Evolutionary conservation across 1,140 invertebrate species (phyloP).

Genomic region (Microplitis mediator): DNA sequence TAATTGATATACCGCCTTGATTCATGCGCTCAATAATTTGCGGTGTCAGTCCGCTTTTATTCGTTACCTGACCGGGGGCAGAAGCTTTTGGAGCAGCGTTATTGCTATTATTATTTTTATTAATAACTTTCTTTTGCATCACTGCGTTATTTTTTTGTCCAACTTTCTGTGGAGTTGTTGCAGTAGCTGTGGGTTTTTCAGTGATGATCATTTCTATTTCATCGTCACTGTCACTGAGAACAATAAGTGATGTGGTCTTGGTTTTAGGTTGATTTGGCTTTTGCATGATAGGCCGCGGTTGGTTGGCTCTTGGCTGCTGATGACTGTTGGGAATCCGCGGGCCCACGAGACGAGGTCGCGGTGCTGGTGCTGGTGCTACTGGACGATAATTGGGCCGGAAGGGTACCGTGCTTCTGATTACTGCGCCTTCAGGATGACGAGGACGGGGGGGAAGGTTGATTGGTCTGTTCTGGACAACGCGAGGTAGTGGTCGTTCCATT

Average conservation of each 20-base stretch:
- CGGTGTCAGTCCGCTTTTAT: constrained; percentile 41
- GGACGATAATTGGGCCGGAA: constrained; percentile 2
- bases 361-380: background rate
- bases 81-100: constrained; percentile 36
- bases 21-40: constrained; percentile 54
- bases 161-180: constrained; percentile 3
- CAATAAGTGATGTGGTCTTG: constrained; percentile 53
- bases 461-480: constrained; percentile 11
- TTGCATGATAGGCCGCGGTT: background rate
- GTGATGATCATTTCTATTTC: constrained; percentile 59
- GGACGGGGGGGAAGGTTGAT: constrained; percentile 9
- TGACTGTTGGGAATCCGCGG: background rate
- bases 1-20: constrained; percentile 57
- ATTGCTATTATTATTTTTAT: constrained; percentile 16
- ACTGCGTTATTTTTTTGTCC: background rate
- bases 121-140: background rate
- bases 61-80: constrained; percentile 1
- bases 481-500: background rate
- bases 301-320: background rate
- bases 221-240: constrained; percentile 57
- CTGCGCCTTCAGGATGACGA: constrained; percentile 37
- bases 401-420: constrained; percentile 34
- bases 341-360: background rate
- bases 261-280: constrained; percentile 4
- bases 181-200: constrained; percentile 35